Evolutionary conservation across 2,888 invertebrate genomes (phyloP).

Genomic region (Lycia hirtaria): DNA sequence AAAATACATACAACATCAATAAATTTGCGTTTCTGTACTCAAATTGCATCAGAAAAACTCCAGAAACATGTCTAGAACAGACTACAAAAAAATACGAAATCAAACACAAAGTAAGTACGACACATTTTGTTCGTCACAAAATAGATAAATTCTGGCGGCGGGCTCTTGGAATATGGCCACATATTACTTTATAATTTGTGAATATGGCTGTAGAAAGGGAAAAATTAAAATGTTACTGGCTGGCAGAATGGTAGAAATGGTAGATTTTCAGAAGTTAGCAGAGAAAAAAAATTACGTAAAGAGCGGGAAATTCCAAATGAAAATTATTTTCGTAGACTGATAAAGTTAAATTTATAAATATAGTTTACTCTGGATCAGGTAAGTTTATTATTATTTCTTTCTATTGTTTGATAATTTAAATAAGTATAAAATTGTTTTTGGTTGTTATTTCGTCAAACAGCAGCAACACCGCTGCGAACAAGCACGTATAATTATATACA

Average conservation of each 20-base stretch:
- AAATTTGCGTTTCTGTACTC: no score
- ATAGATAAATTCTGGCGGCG: no score
- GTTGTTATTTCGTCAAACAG: constrained; percentile 37
- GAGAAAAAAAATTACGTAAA: constrained; percentile 22
- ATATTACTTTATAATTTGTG: no score
- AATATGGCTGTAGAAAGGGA: no score
- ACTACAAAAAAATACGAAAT: no score
- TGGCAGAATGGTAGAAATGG: constrained; percentile 14
- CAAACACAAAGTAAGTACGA: no score
- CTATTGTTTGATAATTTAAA: background rate
- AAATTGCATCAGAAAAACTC: no score
- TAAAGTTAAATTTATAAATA: constrained; percentile 6
- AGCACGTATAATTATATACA: constrained; percentile 79
- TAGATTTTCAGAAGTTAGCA: constrained; percentile 22
- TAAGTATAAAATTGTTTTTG: constrained; percentile 9
- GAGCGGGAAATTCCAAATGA: constrained; percentile 41
- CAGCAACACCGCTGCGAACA: constrained; percentile 78
- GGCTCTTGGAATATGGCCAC: no score
- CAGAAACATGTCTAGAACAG: no score
- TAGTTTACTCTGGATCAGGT: constrained; percentile 41
- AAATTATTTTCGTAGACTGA: constrained; percentile 15
- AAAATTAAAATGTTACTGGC: constrained; percentile 8
- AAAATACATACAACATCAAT: no score
- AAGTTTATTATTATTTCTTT: constrained; percentile 42
- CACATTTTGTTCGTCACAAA: no score